Percentiles rank a stretch among this genome's conserved stretches.
These are phyloP conservation scores for Syngnathoides biaculeatus DNA, from an alignment of 2,113 vertebrate species.

Conservation along the genomic window DNA sequence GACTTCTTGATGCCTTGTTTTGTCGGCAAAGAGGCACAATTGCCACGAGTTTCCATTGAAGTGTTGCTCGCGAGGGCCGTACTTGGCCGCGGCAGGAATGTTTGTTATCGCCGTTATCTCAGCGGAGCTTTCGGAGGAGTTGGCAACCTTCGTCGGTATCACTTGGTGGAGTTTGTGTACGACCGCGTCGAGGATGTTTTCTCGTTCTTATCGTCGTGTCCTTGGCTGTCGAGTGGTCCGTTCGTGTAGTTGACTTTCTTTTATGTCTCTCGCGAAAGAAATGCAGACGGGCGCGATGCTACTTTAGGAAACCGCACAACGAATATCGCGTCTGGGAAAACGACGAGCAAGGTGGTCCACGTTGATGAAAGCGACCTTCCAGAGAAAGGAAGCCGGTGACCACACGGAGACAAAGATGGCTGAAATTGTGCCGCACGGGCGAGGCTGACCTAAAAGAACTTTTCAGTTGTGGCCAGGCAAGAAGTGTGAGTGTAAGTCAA, in stretches of 20 bases:
- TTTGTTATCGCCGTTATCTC: conserved; percentile 72
- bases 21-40: conserved; percentile 64
- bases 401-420: conserved; percentile 23
- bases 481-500: conserved; percentile 51
- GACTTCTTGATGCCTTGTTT: conserved; percentile 64
- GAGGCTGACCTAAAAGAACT: conserved; percentile 64
- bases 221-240: conserved; percentile 57
- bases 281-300: conserved; percentile 21
- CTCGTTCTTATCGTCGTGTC: conserved; percentile 59
- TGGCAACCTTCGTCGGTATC: conserved; percentile 63
- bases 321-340: background rate
- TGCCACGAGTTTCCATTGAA: conserved; percentile 63
- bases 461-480: conserved; percentile 53
- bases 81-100: conserved; percentile 65
- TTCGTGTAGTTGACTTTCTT: conserved; percentile 55
- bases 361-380: background rate
- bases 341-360: conserved; percentile 1
- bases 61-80: conserved; percentile 61
- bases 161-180: conserved; percentile 41
- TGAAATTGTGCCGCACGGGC: conserved; percentile 25
- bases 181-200: conserved; percentile 60
- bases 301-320: conserved; percentile 3
- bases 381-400: background rate
- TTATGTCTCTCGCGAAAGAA: conserved; percentile 43
- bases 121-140: conserved; percentile 65